phyloP scores from a whole-genome alignment of 2,113 vertebrate genomes.

The Mirza zaza region DNA sequence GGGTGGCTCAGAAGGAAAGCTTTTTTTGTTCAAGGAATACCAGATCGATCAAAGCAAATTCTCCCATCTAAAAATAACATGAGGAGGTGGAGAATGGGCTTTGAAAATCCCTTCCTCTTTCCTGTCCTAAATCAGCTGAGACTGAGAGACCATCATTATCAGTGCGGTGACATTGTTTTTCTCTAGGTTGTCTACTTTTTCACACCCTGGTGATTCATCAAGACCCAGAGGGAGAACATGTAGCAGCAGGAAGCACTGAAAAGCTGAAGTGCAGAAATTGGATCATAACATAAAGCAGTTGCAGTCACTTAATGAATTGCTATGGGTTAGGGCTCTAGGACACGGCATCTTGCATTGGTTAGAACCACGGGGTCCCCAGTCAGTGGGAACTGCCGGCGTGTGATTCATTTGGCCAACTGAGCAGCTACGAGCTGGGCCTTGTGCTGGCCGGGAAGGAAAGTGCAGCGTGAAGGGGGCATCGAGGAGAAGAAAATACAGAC shows the following conservation, averaged over 20 bases:
- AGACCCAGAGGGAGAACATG: neutral
- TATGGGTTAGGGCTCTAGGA: neutral
- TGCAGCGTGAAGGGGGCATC: accelerated
- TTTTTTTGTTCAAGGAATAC: neutral
- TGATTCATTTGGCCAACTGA: neutral
- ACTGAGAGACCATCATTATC: neutral
- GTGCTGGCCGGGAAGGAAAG: neutral
- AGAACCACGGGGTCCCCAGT: neutral
- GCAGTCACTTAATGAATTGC: neutral
- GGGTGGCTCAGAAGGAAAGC: neutral
- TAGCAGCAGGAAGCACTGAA: neutral
- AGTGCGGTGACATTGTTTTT: neutral
- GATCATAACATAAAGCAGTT: neutral
- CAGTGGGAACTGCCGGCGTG: accelerated
- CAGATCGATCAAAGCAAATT: neutral
- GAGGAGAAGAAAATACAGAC: too few species aligned
- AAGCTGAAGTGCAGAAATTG: neutral
- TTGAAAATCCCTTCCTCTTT: neutral
- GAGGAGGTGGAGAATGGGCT: neutral
- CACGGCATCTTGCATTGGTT: accelerated
- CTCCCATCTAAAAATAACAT: neutral
- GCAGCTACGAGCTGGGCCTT: accelerated
- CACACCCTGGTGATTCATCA: neutral
- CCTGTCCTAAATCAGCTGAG: neutral
- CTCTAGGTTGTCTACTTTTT: neutral